Evolutionary conservation across 1,140 invertebrate species (phyloP).

Genomic region (Cherax quadricarinatus): DNA sequence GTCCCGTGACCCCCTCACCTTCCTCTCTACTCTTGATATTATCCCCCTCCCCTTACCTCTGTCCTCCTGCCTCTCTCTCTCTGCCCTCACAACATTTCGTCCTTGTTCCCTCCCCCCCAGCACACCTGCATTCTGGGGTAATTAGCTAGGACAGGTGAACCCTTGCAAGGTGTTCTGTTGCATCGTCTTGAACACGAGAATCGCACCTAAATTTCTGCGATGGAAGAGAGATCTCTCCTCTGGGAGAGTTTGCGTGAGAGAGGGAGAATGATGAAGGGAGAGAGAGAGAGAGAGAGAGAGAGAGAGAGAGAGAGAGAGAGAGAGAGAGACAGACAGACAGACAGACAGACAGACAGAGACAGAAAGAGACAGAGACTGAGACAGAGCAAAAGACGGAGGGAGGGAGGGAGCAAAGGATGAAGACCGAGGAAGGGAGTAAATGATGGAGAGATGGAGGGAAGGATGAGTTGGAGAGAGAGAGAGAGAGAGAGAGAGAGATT

Average conservation of each 20-base stretch:
- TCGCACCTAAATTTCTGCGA: background rate
- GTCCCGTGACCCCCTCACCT: background rate
- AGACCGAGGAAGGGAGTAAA: no score
- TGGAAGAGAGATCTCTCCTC: background rate
- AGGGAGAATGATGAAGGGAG: no score
- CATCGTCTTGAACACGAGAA: background rate
- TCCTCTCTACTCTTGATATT: no score
- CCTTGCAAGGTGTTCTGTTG: background rate
- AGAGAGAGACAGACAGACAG: background rate
- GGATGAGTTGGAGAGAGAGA: no score
- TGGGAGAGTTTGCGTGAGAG: background rate
- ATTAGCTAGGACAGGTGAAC: background rate
- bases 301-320: background rate
- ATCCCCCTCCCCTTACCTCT: no score
- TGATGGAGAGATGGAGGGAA: no score
- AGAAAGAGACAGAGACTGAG: background rate
- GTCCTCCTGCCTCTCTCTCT: background rate
- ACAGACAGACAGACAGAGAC: background rate
- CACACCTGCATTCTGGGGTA: background rate
- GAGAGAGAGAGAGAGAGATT: background rate
- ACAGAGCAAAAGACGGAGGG: no score
- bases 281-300: background rate
- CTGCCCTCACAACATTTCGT: background rate
- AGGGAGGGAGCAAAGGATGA: no score
- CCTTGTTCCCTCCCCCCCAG: background rate